A percentile compares a stretch with the other conserved stretches of the same genome.
Evolutionary conservation across 2,797 vertebrate species (phyloP).

Genomic region (Ceyx erithaca): DNA sequence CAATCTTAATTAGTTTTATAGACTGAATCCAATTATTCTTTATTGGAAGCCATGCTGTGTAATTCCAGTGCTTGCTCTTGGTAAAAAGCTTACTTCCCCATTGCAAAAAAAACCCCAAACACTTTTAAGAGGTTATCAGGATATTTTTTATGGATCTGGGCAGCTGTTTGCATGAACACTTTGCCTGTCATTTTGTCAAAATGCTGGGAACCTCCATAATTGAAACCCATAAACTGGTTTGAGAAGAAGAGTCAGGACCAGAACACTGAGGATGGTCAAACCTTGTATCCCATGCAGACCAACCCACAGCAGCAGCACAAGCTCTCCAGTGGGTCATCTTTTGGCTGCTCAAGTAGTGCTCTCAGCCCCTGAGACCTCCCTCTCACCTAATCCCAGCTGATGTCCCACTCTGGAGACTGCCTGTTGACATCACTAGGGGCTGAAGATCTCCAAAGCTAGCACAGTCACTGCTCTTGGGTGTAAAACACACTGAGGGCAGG

Average conservation of each 20-base stretch:
- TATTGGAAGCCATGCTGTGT: constrained; percentile 17
- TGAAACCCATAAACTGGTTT: background rate
- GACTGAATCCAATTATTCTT: constrained; percentile 15
- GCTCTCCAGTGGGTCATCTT: background rate
- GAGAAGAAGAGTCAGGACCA: background rate
- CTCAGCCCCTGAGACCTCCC: background rate
- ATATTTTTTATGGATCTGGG: background rate
- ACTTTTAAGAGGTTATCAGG: background rate
- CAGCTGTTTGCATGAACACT: background rate
- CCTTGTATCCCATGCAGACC: background rate
- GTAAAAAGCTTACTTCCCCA: background rate
- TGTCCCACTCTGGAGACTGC: background rate
- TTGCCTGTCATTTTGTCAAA: background rate
- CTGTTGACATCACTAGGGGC: background rate
- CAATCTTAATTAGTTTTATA: constrained; percentile 45
- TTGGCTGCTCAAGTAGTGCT: background rate
- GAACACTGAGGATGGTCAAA: background rate
- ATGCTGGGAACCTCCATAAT: background rate
- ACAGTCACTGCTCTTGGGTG: background rate
- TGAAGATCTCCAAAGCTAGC: background rate
- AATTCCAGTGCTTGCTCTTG: background rate
- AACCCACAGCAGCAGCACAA: accelerated
- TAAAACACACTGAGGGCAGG: background rate
- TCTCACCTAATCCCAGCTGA: background rate
- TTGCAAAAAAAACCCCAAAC: background rate